Evolutionary conservation across 2,888 invertebrate species (phyloP), one percentile per base, ranked within the genome.

Genomic region (Leptarthrus brevirostris): DNA sequence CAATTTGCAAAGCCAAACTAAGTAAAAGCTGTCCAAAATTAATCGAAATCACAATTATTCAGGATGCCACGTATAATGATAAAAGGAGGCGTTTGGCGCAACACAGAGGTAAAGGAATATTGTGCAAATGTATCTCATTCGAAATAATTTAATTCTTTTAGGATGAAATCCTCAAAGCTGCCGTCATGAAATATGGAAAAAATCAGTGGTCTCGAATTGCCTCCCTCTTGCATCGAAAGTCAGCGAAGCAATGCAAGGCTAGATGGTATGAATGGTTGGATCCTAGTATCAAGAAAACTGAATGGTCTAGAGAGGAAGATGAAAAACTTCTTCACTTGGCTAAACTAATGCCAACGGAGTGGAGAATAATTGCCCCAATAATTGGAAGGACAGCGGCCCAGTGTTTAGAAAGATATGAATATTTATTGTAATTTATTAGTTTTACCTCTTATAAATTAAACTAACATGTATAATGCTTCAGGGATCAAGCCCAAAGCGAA

Each of bases 181-280:
- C 99, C 84, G 99, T 99, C 74, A 99, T 99, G 99, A 99, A 99
- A 93, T 99, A 99, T 93, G 99, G 99, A 79, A 99, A 99, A 89
- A 99, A 99, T 84, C 98, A 99, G 84, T 99, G 99, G 99, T 97
- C 97, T 72, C 93, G 99, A 82, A 99, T 99, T 84, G 99, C 99
- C 24, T 99, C 99, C 0, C 85, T 99, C 74, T 87, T 99, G 30
- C 99, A 99, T 84, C 90, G 99, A 80, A 99, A 99, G 85, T 98
- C 98, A 0, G 98, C 99, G 0, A 99, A 99, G 84, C 99, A 99
- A 84, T 99, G 99, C 86, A 99, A 99, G 86, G 97, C 98, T 16
- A 91, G 98, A 79, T 98, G 98, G 98, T 98, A 96, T 84, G 99
- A 99, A 82, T 99, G 99, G 99, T 86, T 99, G 78, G 99, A 99